phyloP scores from a whole-genome alignment of 2,797 vertebrate genomes.

The Amblyopsis hoosieri region DNA sequence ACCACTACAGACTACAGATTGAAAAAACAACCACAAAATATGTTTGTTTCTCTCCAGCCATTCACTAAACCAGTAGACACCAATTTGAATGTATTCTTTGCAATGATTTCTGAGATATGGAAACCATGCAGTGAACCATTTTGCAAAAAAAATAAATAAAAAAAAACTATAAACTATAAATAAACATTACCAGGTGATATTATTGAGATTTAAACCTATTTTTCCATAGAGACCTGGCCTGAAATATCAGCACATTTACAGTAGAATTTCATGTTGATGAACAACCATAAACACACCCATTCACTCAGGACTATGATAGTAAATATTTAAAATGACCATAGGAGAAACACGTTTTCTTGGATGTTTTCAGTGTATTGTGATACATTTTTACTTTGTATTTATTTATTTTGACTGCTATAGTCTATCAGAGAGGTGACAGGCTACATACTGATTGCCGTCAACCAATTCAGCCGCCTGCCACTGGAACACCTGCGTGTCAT shows the following conservation, averaged over 20 bases:
- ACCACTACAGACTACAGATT: constrained; percentile 21
- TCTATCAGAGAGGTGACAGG: constrained; percentile 97
- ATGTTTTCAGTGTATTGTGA: background rate
- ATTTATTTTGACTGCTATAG: constrained; percentile 65
- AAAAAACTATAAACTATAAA: too few relatives aligned
- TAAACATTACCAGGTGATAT: too few relatives aligned
- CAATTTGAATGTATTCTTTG: too few relatives aligned
- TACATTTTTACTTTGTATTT: background rate
- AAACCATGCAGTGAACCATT: background rate
- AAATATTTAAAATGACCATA: background rate
- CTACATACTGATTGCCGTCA: constrained; percentile 91
- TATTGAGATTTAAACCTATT: too few relatives aligned
- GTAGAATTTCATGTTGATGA: too few relatives aligned
- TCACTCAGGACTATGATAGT: background rate
- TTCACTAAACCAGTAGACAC: too few relatives aligned
- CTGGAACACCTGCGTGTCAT: constrained; percentile 93
- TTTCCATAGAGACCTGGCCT: too few relatives aligned
- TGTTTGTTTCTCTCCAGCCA: too few relatives aligned
- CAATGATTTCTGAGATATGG: background rate
- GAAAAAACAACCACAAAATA: constrained; percentile 14
- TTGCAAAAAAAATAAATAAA: too few relatives aligned
- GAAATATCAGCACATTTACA: too few relatives aligned
- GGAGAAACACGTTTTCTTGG: too few relatives aligned
- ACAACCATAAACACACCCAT: too few relatives aligned
- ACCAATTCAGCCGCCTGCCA: constrained; percentile 90